Evolutionary conservation across 2,888 invertebrate species (phyloP).

Genomic region (Parnassius orleans): DNA sequence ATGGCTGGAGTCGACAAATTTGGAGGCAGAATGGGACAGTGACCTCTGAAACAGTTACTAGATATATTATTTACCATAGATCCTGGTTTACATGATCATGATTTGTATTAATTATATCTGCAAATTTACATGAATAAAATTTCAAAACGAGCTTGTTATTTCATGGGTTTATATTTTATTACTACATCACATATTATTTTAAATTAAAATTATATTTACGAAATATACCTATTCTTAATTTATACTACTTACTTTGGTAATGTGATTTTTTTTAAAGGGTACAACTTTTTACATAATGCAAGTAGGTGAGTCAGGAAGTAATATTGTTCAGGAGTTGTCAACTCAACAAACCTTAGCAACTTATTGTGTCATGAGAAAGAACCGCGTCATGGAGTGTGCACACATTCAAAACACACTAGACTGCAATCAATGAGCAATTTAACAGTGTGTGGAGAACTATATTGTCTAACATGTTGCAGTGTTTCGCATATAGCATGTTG

Average conservation of each 20-base stretch:
- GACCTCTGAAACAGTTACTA: slow-evolving; percentile 67
- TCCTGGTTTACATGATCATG: slow-evolving; percentile 78
- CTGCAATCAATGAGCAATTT: slow-evolving; percentile 15
- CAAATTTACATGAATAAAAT: slow-evolving; percentile 82
- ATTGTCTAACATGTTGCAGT: slow-evolving; percentile 3
- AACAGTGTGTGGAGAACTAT: slow-evolving; percentile 3
- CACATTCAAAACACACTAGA: slow-evolving; percentile 36
- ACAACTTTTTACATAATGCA: slow-evolving; percentile 21
- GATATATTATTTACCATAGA: slow-evolving; percentile 73
- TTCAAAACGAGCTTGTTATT: slow-evolving; percentile 74
- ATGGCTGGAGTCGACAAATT: slow-evolving; percentile 58
- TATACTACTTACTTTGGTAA: no score
- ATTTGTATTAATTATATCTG: slow-evolving; percentile 81
- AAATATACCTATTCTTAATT: no score
- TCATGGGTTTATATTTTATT: slow-evolving; percentile 34
- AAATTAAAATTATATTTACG: neutral
- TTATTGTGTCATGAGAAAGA: slow-evolving; percentile 54
- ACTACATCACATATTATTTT: slow-evolving; percentile 17
- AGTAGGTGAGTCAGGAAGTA: slow-evolving; percentile 53
- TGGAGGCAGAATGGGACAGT: slow-evolving; percentile 55
- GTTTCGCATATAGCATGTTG: slow-evolving; percentile 6
- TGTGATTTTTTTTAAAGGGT: slow-evolving; percentile 3
- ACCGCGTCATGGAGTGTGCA: slow-evolving; percentile 51
- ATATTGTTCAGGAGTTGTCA: slow-evolving; percentile 45
- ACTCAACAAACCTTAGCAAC: slow-evolving; percentile 37